phyloP scores from a whole-genome alignment of 2,797 vertebrate genomes.

The Antrozous pallidus region DNA sequence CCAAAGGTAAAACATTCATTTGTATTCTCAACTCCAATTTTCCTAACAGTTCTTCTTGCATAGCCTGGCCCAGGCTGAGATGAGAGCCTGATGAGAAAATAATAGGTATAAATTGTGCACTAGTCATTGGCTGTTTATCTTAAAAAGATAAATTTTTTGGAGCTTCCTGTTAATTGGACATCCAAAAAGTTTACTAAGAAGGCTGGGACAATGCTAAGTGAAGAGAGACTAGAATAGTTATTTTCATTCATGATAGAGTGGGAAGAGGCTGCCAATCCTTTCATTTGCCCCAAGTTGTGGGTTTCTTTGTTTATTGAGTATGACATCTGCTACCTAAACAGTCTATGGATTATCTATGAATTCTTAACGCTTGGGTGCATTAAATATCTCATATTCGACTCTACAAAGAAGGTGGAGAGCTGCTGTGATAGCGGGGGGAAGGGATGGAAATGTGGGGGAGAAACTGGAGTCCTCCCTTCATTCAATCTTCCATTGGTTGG shows the following conservation, averaged over 20 bases:
- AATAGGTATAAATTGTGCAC: conserved; percentile 73
- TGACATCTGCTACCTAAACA: conserved; percentile 25
- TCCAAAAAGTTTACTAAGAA: conserved; percentile 56
- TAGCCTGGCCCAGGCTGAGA: conserved; percentile 54
- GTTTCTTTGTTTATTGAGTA: conserved; percentile 34
- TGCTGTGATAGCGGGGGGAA: neutral
- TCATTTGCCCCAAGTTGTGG: neutral
- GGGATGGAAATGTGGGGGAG: neutral
- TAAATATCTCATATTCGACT: neutral
- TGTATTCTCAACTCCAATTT: conserved; percentile 64
- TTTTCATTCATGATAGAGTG: conserved; percentile 34
- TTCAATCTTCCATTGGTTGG: neutral
- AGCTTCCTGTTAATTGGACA: conserved; percentile 39
- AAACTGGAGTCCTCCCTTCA: neutral
- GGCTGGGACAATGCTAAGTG: neutral
- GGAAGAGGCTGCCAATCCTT: neutral
- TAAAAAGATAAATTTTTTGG: conserved; percentile 66
- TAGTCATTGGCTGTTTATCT: conserved; percentile 69
- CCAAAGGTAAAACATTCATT: conserved; percentile 78
- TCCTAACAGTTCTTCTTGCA: conserved; percentile 64
- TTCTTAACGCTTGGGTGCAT: neutral
- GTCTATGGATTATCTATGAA: conserved; percentile 53
- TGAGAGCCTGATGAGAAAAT: conserved; percentile 73
- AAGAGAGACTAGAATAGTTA: neutral
- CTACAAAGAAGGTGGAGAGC: neutral